Evolutionary conservation across 2,888 invertebrate species (phyloP), one percentile per base, ranked within the genome.

Genomic region (Microctonus hyperodae): DNA sequence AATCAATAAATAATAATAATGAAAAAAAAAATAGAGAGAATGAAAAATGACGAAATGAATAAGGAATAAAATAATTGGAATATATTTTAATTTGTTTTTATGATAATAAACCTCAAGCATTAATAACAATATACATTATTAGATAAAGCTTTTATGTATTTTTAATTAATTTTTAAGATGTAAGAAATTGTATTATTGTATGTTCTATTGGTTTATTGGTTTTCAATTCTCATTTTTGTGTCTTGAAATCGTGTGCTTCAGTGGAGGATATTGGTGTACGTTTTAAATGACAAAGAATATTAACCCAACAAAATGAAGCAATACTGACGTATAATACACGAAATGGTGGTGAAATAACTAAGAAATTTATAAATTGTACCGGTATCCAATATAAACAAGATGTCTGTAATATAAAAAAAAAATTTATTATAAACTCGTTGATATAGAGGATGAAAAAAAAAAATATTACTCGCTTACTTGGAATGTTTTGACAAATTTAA

Each of bases 361-460:
- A 81, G 83, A 95, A 95, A 83, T 95, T 95, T 33, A 94, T 79
- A 0, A 90, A 88, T 83, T 94, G 94, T 0, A 89, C 91, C 0
- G 95, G 95, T 44, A 95, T 81, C 95, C 95, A 95, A 82, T 94
- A 95, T 62, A 89, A 83, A 77, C 94, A 94, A 71, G 93, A 94
- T 0, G 91, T 90, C 81, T 89, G 70, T 78, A 90, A 90, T 56
- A 35, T 31, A 62, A 61, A 23, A 25, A 65, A 22, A 20, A 13
- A 63, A 25, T 22, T 51, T 25, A 50, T 65, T 2, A 37, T 1
- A 23, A 1, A 25, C n/a, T 11, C 53, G 1, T 25, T 0, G 11
- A 25, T 53, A 7, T 10, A 25, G 2, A 9, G 7, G 33, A 9
- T 2, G 33, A 59, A 59, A 20, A 31, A n/a, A 53, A 37, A 50